Base-by-base conservation (phyloP, 2,888 invertebrate genomes). In the Thymelicus sylvestris region DNA sequence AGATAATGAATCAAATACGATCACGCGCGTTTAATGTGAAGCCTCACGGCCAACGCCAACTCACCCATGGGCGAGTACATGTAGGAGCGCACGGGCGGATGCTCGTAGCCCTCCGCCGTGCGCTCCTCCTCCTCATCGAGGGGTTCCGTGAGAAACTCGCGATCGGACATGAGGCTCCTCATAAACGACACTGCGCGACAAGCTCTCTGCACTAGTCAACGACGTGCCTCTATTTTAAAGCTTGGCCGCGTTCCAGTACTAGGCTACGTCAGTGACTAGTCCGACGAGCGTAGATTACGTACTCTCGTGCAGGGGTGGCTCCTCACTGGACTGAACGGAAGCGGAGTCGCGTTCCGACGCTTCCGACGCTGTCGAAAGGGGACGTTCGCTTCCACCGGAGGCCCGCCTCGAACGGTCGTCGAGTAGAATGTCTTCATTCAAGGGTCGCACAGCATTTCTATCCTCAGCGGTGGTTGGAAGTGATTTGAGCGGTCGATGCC, bases 51-150 rank as follows among this genome's bases (percentile, higher is more conserved):
- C 86, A 83, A 83, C 81, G 76, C 77, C 75, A 77, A 93, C 94
- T 88, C 89, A 94, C 94, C 94, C 90, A 94, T 90, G 74, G 93
- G 89, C 82, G 92, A 91, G 90, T 94, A 94, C 91, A 94, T 91
- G 83, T 92, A 94, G 86, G 94, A 94, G 86, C 93, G 93, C 85
- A 93, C 91, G 85, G 94, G 93, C 81, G 94, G 93, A 79, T 91
- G 94, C 77, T 89, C 85, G 76, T 81, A 89, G 81, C 88, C 91
- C 78, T 82, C 87, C 83, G 84, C 88, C 86, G 89, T 80, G 78
- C 89, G 88, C 86, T 90, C 92, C 87, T 88, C 90, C 67, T 88
- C 90, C 85, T 91, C 93, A 80, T 91, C 92, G 78, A 86, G 83
- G 85, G 92, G 91, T 79, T 92, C 93, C 79, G 93, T 93, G 76